phyloP scores from a whole-genome alignment of 2,797 vertebrate species.

The Tenualosa thibaudeaui region DNA sequence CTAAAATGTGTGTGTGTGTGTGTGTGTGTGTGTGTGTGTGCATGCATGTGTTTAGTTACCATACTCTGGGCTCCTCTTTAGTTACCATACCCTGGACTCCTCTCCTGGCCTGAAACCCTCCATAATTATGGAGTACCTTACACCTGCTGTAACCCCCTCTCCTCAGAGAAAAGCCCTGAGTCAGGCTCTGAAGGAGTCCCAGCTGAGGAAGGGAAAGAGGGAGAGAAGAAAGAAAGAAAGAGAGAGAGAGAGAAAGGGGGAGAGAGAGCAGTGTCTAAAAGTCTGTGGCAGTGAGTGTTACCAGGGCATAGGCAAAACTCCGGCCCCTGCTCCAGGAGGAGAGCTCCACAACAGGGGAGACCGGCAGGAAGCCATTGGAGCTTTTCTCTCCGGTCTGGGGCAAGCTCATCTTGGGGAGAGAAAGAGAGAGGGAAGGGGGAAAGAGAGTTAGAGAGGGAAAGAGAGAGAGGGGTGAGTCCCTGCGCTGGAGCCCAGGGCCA shows the following conservation, averaged over 20 bases:
- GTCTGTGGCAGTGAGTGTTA: not conserved
- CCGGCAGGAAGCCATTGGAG: constrained; percentile 7
- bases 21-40: not conserved
- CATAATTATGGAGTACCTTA: not conserved
- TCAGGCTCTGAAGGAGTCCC: not conserved
- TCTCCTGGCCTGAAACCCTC: not conserved
- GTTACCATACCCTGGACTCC: not conserved
- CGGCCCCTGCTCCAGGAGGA: not conserved
- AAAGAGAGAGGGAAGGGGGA: no score
- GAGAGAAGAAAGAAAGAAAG: not conserved
- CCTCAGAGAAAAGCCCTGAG: constrained; percentile 20
- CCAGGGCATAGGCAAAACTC: constrained; percentile 3
- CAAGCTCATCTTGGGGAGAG: not conserved
- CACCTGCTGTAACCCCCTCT: constrained; percentile 6
- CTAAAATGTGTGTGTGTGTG: not conserved
- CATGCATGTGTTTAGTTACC: not conserved
- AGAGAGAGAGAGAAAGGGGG: not conserved
- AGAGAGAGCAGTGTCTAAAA: not conserved
- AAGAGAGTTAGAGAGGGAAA: no score
- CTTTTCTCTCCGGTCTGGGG: not conserved
- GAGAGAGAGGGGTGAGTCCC: not conserved
- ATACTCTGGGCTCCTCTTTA: not conserved
- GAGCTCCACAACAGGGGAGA: not conserved
- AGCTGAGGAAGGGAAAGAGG: not conserved
- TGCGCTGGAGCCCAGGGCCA: not conserved